Evolutionary conservation across 2,888 invertebrate genomes (phyloP), one percentile per base, ranked within the genome.

Genomic region (Caenorhabditis sulstoni): DNA sequence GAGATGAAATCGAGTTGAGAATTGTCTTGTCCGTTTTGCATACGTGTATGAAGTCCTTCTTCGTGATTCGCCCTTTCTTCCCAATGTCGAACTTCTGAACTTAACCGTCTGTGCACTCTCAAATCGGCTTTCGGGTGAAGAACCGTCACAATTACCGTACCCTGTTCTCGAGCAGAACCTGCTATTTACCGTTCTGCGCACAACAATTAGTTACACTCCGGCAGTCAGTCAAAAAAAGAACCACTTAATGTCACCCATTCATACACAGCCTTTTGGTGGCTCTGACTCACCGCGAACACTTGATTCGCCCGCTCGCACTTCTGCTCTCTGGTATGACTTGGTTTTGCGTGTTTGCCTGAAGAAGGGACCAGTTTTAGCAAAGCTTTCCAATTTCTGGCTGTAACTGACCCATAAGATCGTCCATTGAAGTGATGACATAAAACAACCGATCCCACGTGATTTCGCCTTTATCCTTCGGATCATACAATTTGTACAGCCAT

Each of bases 401-500:
- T 9, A 47, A 52, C 53, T 23, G 12, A 70, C 87, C 88, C 66
- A 88, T 86, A 8, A 88, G 66, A 65, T 88, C 88, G 47, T 88
- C 87, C 68, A 86, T 86, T 3, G 88, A 86, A n/a, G 86, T 87
- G 18, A 88, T 83, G 0, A 88, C 85, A 74, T 87, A 85, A 47
- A 85, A 81, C 22, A 88, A 79, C 1, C 87, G 81, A 65, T 88
- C 83, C 87, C 87, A 88, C 12, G 86, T 84, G 37, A 88, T 79
- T 58, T 84, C 83, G 0, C 88, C 88, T 44, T 68, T 81, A 4
- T 81, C 82, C 52, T 83, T 83, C 3, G 88, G 88, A 68, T 88
- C 88, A 74, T 88, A 88, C 12, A 88, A 70, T 16, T 81, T 85
- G 79, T 88, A 88, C 4, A 88, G 68, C 88, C 88, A 88, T 12